Percentiles rank a stretch among this genome's conserved stretches.
phyloP scores from a whole-genome alignment of 1,140 invertebrate genomes.

The Apocrypta bakeri region DNA sequence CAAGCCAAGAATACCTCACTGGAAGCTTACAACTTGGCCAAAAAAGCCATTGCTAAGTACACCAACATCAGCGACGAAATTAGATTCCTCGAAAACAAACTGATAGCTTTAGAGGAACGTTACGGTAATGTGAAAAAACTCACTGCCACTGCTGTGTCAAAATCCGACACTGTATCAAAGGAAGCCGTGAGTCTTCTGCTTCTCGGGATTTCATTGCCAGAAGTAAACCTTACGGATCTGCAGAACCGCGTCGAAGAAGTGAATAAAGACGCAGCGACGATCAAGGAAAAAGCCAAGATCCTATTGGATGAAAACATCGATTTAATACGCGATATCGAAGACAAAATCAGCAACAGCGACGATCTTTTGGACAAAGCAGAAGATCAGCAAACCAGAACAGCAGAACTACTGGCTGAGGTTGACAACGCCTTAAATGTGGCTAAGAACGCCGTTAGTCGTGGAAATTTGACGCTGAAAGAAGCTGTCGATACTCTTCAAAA shows the following conservation, averaged over 20 bases:
- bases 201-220: constrained; percentile 83
- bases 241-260: constrained; percentile 79
- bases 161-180: constrained; percentile 84
- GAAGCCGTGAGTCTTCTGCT: constrained; percentile 87
- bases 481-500: constrained; percentile 90
- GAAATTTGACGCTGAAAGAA: constrained; percentile 89
- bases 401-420: constrained; percentile 81
- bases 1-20: constrained; percentile 88
- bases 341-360: constrained; percentile 74
- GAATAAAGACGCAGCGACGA: constrained; percentile 74
- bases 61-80: constrained; percentile 84
- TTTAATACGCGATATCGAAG: constrained; percentile 78
- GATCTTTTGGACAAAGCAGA: constrained; percentile 74
- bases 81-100: constrained; percentile 78
- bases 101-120: constrained; percentile 74
- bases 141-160: constrained; percentile 82
- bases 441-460: constrained; percentile 86
- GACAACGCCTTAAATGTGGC: constrained; percentile 84
- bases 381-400: constrained; percentile 78
- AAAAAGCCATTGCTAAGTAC: constrained; percentile 87
- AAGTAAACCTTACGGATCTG: constrained; percentile 82
- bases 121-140: constrained; percentile 78
- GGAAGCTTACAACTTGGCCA: constrained; percentile 86
- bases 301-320: constrained; percentile 78
- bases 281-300: constrained; percentile 78